Evolutionary conservation across 2,113 vertebrate genomes (phyloP), one percentile per base, ranked within the genome.

Genomic region (Aldabrachelys gigantea): DNA sequence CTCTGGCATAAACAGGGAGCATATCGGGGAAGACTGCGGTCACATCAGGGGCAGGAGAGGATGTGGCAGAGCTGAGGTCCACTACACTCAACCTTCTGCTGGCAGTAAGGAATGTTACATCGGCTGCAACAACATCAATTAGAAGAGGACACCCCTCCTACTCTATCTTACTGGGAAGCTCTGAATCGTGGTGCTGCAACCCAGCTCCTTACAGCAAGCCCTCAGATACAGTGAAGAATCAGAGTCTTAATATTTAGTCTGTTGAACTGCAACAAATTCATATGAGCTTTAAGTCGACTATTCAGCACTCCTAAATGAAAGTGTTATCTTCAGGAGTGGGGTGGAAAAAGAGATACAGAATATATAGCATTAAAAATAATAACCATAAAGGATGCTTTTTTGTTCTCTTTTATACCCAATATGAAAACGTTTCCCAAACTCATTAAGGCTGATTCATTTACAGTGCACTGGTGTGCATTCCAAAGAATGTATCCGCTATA

Each of bases 131-230:
- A 69, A 35, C 84, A 84, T 49, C 8, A 84, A 29, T 0, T 65
- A 65, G 62, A 65, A 65, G 31, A 84, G 44, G 25, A 29, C 25
- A 59, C 38, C 59, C 22, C 29, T 94, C 41, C 49, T 50, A 24
- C 16, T 57, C 25, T 89, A 8, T 14, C 17, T 92, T 47, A 50
- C 50, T 80, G 19, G 35, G 52, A 93, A 24, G 10, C 22, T 38
- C 72, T 41, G 38, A 41, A 88, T 8, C 4, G 0, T 25, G 35
- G 82, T 86, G 82, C 31, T 69, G 21, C 29, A 85, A 13, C 81
- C 57, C 59, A 80, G 25, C 19, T 96, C 86, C 80, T 85, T 85
- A n/a, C 3, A 89, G 9, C 87, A 92, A 95, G 91, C 69, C 41
- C 41, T 93, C 38, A 84, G 76, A 44, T 8, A 78, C 29, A 53